Evolutionary conservation across 2,113 vertebrate genomes (phyloP).

Genomic region (Anthoscopus minutus): DNA sequence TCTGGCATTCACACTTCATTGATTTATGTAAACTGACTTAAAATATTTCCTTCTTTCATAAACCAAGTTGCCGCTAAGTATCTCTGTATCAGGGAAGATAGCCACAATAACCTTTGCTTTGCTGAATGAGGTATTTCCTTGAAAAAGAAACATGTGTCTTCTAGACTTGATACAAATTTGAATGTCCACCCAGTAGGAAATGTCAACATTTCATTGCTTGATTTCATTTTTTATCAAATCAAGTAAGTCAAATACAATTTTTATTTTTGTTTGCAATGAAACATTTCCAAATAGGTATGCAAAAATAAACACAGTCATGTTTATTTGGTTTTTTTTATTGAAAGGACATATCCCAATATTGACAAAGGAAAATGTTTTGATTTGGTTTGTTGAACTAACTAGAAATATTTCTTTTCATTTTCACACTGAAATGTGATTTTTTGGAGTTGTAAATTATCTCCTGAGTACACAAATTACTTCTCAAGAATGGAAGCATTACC

Average conservation of each 20-base stretch:
- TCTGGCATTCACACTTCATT: neutral
- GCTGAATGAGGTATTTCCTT: neutral
- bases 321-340: neutral
- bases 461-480: neutral
- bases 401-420: neutral
- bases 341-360: neutral
- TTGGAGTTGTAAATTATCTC: neutral
- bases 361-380: neutral
- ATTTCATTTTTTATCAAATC: neutral
- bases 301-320: neutral
- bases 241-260: neutral
- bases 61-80: neutral
- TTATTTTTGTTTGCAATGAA: neutral
- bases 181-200: neutral
- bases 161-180: neutral
- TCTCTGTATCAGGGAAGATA: neutral
- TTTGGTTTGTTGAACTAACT: neutral
- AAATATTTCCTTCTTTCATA: neutral
- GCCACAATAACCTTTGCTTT: neutral
- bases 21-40: neutral
- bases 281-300: neutral
- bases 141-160: neutral
- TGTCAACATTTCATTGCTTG: neutral
- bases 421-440: neutral
- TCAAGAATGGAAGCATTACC: neutral